A percentile compares a stretch with the other conserved stretches of the same genome.
Conservation (phyloP, 1,140 invertebrate species). For the Drosophila setifemur region DNA sequence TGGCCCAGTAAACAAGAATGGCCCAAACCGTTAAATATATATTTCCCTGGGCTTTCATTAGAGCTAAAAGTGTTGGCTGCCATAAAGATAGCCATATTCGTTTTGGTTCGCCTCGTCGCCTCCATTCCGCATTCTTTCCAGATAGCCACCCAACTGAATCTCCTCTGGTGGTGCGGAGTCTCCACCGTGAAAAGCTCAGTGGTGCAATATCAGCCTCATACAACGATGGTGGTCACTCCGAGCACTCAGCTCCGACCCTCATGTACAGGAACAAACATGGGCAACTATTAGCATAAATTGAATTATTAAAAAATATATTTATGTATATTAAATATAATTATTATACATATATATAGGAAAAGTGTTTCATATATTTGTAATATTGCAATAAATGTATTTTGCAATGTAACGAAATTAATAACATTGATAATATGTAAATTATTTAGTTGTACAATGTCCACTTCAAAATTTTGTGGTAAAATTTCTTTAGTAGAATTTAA, state of each 20-base stretch:
- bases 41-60: conserved; percentile 8
- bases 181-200: neutral
- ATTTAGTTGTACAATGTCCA: no score
- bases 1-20: conserved; percentile 1
- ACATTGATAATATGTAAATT: no score
- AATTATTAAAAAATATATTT: neutral
- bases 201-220: neutral
- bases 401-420: no score
- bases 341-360: no score
- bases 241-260: neutral
- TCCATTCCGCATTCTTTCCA: conserved; percentile 16
- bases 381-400: no score
- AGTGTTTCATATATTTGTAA: no score
- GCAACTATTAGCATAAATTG: no score
- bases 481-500: no score
- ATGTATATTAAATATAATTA: no score
- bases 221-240: conserved; percentile 25
- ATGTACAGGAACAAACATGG: neutral
- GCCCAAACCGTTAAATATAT: neutral
- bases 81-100: conserved; percentile 17
- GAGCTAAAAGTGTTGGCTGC: conserved; percentile 1
- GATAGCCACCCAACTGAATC: conserved; percentile 32
- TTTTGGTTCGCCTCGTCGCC: conserved; percentile 20
- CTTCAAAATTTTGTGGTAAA: no score
- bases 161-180: conserved; percentile 1